Percentiles rank a stretch among this genome's conserved stretches.
phyloP scores from a whole-genome alignment of 2,888 invertebrate genomes.

The Epinotia ramella region DNA sequence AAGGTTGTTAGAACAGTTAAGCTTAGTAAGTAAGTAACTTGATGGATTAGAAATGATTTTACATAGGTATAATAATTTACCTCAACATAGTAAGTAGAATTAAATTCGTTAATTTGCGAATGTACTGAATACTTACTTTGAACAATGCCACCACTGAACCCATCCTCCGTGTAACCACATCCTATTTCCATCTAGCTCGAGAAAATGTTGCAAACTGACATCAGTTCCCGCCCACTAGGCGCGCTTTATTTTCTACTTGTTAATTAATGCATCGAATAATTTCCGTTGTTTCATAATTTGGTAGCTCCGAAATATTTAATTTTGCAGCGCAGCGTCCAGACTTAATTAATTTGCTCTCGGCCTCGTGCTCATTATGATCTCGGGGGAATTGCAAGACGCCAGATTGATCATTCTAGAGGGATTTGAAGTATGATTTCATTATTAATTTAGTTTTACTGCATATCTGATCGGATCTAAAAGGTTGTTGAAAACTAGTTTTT shows the following conservation, averaged over 20 bases:
- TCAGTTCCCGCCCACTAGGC: slow-evolving; percentile 29
- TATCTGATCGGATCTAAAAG: slow-evolving; percentile 10
- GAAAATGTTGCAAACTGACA: background rate
- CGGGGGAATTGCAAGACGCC: slow-evolving; percentile 55
- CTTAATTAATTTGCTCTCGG: slow-evolving; percentile 71
- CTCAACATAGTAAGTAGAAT: too few relatives aligned
- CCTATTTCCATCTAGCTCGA: slow-evolving; percentile 5
- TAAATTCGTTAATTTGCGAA: too few relatives aligned
- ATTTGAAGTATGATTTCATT: slow-evolving; percentile 58
- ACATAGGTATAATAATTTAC: too few relatives aligned
- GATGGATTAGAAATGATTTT: too few relatives aligned
- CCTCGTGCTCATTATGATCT: slow-evolving; percentile 62
- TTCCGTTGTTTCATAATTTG: slow-evolving; percentile 43
- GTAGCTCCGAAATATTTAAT: slow-evolving; percentile 49
- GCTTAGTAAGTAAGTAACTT: too few relatives aligned
- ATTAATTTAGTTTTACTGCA: slow-evolving; percentile 48
- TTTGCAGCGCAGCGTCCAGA: slow-evolving; percentile 56
- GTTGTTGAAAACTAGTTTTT: background rate
- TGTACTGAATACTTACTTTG: too few relatives aligned
- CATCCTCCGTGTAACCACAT: background rate
- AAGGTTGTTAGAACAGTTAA: too few relatives aligned
- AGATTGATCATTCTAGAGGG: slow-evolving; percentile 65
- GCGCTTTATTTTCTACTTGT: slow-evolving; percentile 27
- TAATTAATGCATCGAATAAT: slow-evolving; percentile 45
- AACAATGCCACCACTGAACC: too few relatives aligned